These are phyloP conservation scores for Trachops cirrhosus DNA, from an alignment of 2,797 vertebrate species.

Conservation along the genomic window DNA sequence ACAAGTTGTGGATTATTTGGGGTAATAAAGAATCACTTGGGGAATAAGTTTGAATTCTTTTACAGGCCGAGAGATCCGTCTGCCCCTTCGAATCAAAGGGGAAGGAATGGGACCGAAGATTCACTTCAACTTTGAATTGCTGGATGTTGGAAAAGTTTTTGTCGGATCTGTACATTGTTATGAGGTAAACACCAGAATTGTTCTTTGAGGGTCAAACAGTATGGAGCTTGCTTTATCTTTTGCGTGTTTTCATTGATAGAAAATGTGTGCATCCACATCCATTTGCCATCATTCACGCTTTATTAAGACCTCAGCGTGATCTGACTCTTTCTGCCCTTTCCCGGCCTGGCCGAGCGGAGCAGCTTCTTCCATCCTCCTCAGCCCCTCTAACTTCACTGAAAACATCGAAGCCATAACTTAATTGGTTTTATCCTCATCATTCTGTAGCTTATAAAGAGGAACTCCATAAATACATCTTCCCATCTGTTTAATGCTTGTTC, in stretches of 20 bases:
- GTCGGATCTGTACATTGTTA: conserved; percentile 83
- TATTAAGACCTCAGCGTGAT: background rate
- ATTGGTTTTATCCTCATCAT: conserved; percentile 34
- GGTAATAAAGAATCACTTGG: background rate
- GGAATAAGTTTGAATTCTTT: conserved; percentile 18
- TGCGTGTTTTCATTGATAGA: background rate
- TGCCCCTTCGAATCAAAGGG: conserved; percentile 87
- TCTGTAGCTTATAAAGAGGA: background rate
- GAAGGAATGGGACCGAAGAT: conserved; percentile 89
- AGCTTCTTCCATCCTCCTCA: background rate
- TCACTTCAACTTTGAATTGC: conserved; percentile 80
- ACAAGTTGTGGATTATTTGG: background rate
- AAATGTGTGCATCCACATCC: background rate
- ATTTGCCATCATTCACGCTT: background rate
- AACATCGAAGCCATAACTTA: background rate
- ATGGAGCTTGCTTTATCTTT: background rate
- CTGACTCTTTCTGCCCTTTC: background rate
- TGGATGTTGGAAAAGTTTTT: conserved; percentile 87
- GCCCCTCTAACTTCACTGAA: background rate
- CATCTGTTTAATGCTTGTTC: conserved; percentile 48
- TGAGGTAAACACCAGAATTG: conserved; percentile 84
- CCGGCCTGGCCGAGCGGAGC: background rate
- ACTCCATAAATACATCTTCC: conserved; percentile 53
- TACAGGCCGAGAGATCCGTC: conserved; percentile 85
- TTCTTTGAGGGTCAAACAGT: background rate